These are phyloP conservation scores for Tenebrosternarchus preto DNA, from an alignment of 2,113 vertebrate species.

Conservation along the genomic window DNA sequence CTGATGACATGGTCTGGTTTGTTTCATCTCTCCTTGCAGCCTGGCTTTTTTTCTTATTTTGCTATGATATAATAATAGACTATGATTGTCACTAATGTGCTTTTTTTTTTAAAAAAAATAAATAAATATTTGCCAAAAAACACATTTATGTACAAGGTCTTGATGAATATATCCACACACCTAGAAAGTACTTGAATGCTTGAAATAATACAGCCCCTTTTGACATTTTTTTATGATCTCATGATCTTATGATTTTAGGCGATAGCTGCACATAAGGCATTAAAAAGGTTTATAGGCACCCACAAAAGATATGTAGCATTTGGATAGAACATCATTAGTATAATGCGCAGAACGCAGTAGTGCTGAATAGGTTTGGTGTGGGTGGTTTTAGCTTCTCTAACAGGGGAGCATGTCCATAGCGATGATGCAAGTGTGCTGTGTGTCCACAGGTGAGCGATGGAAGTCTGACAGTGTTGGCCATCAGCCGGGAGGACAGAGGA, in stretches of 20 bases:
- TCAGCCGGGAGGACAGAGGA: constrained; percentile 90
- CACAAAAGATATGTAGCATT: no score
- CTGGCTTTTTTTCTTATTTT: not conserved
- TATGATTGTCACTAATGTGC: not conserved
- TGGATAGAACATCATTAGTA: no score
- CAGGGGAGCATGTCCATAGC: not conserved
- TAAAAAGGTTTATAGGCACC: not conserved
- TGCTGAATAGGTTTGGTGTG: no score
- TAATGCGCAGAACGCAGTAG: no score
- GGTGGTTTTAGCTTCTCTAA: not conserved
- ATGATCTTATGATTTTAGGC: not conserved
- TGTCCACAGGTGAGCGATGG: constrained; percentile 85
- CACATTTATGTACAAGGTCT: no score
- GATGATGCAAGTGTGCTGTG: not conserved
- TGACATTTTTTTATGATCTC: no score
- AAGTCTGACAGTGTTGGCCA: constrained; percentile 87
- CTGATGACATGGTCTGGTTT: constrained; percentile 50
- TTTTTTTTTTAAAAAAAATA: not conserved
- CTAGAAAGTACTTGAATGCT: not conserved
- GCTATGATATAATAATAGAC: not conserved
- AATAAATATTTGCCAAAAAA: no score
- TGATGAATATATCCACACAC: not conserved
- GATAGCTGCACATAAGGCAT: not conserved
- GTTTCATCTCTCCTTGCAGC: not conserved
- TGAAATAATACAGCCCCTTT: no score